phyloP scores from a whole-genome alignment of 2,888 invertebrate species.

The Hirtodrosophila alboralis region DNA sequence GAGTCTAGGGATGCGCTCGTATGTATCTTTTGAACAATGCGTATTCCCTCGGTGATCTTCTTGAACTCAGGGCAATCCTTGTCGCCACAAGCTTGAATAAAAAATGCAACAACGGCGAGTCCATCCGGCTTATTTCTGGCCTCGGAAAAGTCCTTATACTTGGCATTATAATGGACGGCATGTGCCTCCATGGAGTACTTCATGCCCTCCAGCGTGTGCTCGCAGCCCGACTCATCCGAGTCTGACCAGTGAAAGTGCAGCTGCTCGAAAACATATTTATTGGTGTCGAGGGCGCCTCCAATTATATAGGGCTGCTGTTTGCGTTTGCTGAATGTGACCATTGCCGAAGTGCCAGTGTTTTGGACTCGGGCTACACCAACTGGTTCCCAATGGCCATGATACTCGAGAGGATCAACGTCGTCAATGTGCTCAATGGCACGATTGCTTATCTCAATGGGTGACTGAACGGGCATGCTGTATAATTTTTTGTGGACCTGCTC shows the following conservation, averaged over 20 bases:
- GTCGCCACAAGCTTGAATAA: slow-evolving; percentile 87
- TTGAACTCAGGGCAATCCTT: slow-evolving; percentile 86
- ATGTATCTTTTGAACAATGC: slow-evolving; percentile 82
- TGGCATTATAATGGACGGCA: slow-evolving; percentile 90
- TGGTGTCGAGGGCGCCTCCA: slow-evolving; percentile 87
- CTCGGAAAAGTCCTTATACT: slow-evolving; percentile 87
- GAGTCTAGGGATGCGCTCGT: slow-evolving; percentile 83
- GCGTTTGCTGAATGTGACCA: slow-evolving; percentile 87
- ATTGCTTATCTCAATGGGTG: slow-evolving; percentile 84
- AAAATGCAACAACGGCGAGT: slow-evolving; percentile 89
- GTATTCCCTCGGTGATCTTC: slow-evolving; percentile 86
- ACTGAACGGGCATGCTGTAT: slow-evolving; percentile 83
- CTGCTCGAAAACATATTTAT: slow-evolving; percentile 90
- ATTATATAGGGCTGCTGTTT: slow-evolving; percentile 86
- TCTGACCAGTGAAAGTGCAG: slow-evolving; percentile 93
- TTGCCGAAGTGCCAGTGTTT: slow-evolving; percentile 85
- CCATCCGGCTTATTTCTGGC: slow-evolving; percentile 89
- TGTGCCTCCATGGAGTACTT: slow-evolving; percentile 92
- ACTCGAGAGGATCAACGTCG: slow-evolving; percentile 84
- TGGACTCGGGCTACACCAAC: slow-evolving; percentile 83
- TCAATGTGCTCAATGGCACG: slow-evolving; percentile 84
- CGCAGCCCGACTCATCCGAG: slow-evolving; percentile 90
- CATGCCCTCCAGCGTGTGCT: slow-evolving; percentile 90
- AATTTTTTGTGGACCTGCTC: slow-evolving; percentile 5
- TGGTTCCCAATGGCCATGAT: slow-evolving; percentile 84